phyloP scores from a whole-genome alignment of 2,888 invertebrate genomes.

The Nebria salina region DNA sequence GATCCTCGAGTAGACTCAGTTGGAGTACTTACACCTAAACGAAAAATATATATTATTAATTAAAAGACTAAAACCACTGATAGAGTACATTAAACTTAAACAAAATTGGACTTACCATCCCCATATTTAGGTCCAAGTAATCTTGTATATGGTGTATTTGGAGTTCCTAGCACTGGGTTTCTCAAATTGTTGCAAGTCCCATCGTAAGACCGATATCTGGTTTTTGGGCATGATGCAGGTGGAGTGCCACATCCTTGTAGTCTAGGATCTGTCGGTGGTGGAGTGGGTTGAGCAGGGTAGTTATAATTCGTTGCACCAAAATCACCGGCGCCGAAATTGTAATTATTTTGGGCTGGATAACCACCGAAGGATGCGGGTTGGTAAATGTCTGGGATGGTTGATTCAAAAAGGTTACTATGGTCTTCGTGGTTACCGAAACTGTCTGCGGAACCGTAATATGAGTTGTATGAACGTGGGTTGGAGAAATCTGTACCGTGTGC shows the following conservation, averaged over 20 bases:
- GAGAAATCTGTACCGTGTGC: constrained; percentile 5
- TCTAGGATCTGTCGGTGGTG: not conserved
- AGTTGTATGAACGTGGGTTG: not conserved
- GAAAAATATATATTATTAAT: not conserved
- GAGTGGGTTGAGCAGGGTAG: not conserved
- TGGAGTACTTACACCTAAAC: constrained; percentile 72
- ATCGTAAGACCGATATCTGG: constrained; percentile 82
- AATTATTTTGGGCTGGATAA: not conserved
- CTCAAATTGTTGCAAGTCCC: constrained; percentile 94
- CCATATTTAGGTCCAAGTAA: constrained; percentile 72
- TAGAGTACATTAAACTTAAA: too few species aligned
- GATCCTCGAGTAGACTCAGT: constrained; percentile 72
- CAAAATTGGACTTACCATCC: constrained; percentile 67
- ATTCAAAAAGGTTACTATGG: not conserved
- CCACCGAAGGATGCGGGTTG: not conserved
- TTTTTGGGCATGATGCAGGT: constrained; percentile 64
- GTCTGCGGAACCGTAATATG: not conserved
- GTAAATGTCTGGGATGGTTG: not conserved
- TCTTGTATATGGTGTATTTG: constrained; percentile 76
- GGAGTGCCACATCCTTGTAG: constrained; percentile 61
- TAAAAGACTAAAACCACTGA: too few species aligned
- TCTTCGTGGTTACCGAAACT: not conserved
- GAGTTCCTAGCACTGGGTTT: constrained; percentile 83
- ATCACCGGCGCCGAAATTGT: not conserved
- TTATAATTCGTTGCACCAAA: not conserved